phyloP scores from a whole-genome alignment of 2,888 invertebrate genomes.

The Trichopria drosophilae region DNA sequence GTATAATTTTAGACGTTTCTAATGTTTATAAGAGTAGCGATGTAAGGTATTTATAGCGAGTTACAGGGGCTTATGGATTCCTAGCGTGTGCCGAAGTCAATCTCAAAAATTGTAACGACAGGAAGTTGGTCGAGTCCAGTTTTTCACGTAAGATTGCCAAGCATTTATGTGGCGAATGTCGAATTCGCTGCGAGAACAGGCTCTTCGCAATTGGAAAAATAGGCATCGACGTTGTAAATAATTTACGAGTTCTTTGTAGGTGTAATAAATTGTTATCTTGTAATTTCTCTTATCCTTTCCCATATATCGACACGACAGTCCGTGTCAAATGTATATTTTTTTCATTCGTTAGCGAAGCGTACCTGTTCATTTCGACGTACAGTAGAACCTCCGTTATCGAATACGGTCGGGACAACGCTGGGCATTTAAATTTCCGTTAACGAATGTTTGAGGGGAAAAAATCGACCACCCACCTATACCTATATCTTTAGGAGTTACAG shows the following conservation, averaged over 20 bases:
- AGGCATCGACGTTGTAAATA: conserved; percentile 44
- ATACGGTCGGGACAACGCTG: too few species aligned
- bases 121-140: neutral
- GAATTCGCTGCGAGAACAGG: conserved; percentile 7
- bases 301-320: conserved; percentile 17
- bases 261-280: conserved; percentile 40
- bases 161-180: neutral
- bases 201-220: conserved; percentile 15
- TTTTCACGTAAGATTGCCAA: conserved; percentile 12
- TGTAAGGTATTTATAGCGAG: conserved; percentile 48
- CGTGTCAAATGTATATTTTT: conserved; percentile 12
- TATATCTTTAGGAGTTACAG: too few species aligned
- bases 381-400: too few species aligned
- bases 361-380: too few species aligned
- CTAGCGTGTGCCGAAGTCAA: conserved; percentile 40
- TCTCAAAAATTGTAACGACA: conserved; percentile 18
- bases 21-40: conserved; percentile 55
- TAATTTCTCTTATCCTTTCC: conserved; percentile 30
- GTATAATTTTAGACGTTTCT: conserved; percentile 56
- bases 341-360: too few species aligned
- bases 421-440: too few species aligned
- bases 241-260: conserved; percentile 44
- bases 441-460: too few species aligned
- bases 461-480: too few species aligned
- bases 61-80: conserved; percentile 46